phyloP scores from a whole-genome alignment of 2,888 invertebrate genomes.

The Agriotes lineatus region DNA sequence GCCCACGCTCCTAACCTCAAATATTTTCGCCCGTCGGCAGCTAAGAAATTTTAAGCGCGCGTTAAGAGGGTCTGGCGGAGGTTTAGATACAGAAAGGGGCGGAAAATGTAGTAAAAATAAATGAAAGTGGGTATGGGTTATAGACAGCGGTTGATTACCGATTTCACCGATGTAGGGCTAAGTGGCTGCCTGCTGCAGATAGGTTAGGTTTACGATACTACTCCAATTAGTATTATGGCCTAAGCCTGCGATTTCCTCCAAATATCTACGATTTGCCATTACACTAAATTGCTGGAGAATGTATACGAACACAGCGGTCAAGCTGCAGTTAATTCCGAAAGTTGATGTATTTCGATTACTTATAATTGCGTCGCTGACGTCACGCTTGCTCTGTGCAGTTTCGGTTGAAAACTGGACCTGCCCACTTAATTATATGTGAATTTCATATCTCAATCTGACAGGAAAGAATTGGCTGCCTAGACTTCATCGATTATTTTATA shows the following conservation, averaged over 20 bases:
- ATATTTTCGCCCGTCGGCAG: too few species aligned
- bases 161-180: constrained; percentile 58
- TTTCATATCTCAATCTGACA: too few species aligned
- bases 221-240: constrained; percentile 61
- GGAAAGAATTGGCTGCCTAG: too few species aligned
- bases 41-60: background rate
- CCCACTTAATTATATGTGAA: too few species aligned
- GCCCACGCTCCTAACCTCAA: too few species aligned
- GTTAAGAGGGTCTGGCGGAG: background rate
- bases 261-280: constrained; percentile 50
- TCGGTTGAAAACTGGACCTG: too few species aligned
- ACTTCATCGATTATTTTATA: too few species aligned
- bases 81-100: constrained; percentile 21
- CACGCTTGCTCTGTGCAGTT: too few species aligned
- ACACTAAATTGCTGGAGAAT: constrained; percentile 46
- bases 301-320: constrained; percentile 37
- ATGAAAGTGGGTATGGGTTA: constrained; percentile 51
- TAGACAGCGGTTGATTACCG: constrained; percentile 59
- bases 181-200: constrained; percentile 58
- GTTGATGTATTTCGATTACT: background rate
- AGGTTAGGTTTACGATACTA: constrained; percentile 59
- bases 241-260: constrained; percentile 49
- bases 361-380: background rate
- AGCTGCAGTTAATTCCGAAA: constrained; percentile 28
- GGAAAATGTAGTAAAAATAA: constrained; percentile 43